These are phyloP conservation scores for Trichopoda pennipes DNA, from an alignment of 2,888 invertebrate genomes.

Conservation along the genomic window DNA sequence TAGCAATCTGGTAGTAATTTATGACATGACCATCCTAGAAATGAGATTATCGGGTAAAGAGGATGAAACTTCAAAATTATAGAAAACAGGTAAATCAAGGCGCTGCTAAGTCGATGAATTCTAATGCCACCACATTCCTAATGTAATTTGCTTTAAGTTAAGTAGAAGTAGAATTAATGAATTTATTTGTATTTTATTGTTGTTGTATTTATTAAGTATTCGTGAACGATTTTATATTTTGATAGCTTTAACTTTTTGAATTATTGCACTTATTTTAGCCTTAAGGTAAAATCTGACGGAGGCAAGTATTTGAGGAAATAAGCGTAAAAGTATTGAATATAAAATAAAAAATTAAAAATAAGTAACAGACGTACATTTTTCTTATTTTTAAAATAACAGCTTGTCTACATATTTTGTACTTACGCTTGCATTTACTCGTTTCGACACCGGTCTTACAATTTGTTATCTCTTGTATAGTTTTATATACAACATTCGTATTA, in stretches of 20 bases:
- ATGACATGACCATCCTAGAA: constrained; percentile 88
- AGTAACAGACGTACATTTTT: too few relatives aligned
- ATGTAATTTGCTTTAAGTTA: constrained; percentile 21
- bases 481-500: constrained; percentile 69
- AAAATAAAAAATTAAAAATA: too few relatives aligned
- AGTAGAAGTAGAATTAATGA: neutral
- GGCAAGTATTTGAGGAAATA: neutral
- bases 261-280: neutral
- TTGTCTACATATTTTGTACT: too few relatives aligned
- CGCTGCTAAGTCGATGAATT: neutral
- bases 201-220: constrained; percentile 20
- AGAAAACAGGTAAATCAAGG: constrained; percentile 40
- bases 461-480: constrained; percentile 69
- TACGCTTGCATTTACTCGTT: too few relatives aligned
- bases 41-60: constrained; percentile 82
- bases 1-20: constrained; percentile 88
- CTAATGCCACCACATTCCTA: constrained; percentile 14
- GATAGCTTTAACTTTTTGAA: constrained; percentile 8
- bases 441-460: too few relatives aligned
- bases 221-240: constrained; percentile 8
- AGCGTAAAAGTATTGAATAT: neutral
- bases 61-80: constrained; percentile 56
- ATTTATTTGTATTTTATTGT: neutral
- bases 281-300: neutral
- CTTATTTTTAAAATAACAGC: too few relatives aligned